Evolutionary conservation across 2,797 vertebrate genomes (phyloP).

Genomic region (Sternarchorhynchus goeldii): DNA sequence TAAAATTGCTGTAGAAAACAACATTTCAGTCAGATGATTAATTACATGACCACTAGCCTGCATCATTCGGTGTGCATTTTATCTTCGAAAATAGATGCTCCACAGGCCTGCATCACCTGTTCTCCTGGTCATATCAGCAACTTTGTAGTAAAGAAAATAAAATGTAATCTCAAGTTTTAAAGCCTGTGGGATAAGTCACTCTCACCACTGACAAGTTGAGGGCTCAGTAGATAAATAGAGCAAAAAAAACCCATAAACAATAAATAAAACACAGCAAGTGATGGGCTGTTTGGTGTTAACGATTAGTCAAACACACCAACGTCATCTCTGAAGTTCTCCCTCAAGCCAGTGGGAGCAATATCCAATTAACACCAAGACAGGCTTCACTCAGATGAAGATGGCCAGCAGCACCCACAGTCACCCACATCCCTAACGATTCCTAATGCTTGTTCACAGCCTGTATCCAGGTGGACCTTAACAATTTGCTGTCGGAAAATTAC

Average conservation of each 20-base stretch:
- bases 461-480: constrained; percentile 54
- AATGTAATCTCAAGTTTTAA: constrained; percentile 6
- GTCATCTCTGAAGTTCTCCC: constrained; percentile 8
- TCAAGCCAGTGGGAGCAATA: constrained; percentile 41
- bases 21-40: constrained; percentile 65
- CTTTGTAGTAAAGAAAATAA: constrained; percentile 40
- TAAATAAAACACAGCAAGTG: constrained; percentile 13
- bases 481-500: constrained; percentile 53
- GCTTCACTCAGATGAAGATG: constrained; percentile 33
- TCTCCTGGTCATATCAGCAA: constrained; percentile 49
- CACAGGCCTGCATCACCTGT: not conserved
- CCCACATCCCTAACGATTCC: constrained; percentile 28
- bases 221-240: constrained; percentile 22
- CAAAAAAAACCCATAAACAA: too few relatives aligned
- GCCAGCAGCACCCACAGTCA: constrained; percentile 21
- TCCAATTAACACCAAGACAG: constrained; percentile 51
- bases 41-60: constrained; percentile 66
- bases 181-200: constrained; percentile 27
- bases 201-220: constrained; percentile 30
- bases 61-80: constrained; percentile 59
- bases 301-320: constrained; percentile 31
- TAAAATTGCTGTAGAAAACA: constrained; percentile 58
- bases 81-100: constrained; percentile 48
- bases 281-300: constrained; percentile 28
- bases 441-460: constrained; percentile 32